Conservation (phyloP, 2,888 invertebrate species). For the Campaea margaritaria region DNA sequence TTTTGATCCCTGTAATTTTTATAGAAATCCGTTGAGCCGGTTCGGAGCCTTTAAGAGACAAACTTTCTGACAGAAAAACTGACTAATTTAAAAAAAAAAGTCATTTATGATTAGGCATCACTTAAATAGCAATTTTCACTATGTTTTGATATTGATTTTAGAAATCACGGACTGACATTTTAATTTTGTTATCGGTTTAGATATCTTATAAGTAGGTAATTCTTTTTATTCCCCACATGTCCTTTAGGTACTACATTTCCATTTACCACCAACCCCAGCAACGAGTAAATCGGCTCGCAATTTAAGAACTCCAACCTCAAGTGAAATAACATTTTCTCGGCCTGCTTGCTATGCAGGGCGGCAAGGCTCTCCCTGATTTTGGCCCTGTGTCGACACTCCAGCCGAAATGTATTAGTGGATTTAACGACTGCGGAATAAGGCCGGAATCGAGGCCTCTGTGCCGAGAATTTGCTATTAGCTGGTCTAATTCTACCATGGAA, state of each 20-base stretch:
- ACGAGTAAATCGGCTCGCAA: slow-evolving; percentile 27
- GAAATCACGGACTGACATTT: too few relatives aligned
- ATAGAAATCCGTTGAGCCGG: too few relatives aligned
- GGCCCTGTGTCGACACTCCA: slow-evolving; percentile 75
- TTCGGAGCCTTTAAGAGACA: too few relatives aligned
- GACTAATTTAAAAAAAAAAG: too few relatives aligned
- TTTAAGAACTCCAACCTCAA: slow-evolving; percentile 43
- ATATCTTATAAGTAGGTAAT: too few relatives aligned
- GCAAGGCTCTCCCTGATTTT: slow-evolving; percentile 76
- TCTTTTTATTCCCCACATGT: neutral
- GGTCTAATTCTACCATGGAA: slow-evolving; percentile 40
- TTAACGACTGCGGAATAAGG: slow-evolving; percentile 75
- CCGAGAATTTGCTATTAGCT: slow-evolving; percentile 70
- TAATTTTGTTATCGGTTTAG: too few relatives aligned
- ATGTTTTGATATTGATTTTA: too few relatives aligned
- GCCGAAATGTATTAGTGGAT: slow-evolving; percentile 81
- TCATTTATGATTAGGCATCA: too few relatives aligned
- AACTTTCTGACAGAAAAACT: too few relatives aligned
- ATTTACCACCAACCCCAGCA: slow-evolving; percentile 26
- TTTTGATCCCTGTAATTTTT: too few relatives aligned
- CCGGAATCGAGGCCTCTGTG: slow-evolving; percentile 65
- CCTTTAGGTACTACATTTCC: neutral
- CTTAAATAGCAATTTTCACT: too few relatives aligned
- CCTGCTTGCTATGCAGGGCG: slow-evolving; percentile 80
- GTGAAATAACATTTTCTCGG: slow-evolving; percentile 49